phyloP scores from a whole-genome alignment of 2,797 vertebrate species.

The Mycteria americana region DNA sequence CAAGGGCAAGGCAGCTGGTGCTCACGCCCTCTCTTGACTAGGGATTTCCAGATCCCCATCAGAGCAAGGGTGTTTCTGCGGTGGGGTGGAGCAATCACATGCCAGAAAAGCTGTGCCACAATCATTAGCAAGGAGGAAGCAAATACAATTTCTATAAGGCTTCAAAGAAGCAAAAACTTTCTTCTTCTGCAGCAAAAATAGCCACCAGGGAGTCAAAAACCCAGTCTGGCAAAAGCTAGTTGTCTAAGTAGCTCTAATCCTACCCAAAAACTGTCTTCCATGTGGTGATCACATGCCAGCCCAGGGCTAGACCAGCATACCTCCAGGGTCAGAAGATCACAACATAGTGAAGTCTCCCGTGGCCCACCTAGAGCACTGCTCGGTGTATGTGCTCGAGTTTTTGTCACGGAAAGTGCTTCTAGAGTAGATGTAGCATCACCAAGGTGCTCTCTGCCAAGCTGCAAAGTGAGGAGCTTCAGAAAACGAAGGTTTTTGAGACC shows the following conservation, averaged over 20 bases:
- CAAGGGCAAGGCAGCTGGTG: not conserved
- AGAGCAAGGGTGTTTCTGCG: not conserved
- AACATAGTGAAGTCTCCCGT: rapidly evolving
- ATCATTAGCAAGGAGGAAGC: constrained; percentile 11
- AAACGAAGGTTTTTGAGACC: not conserved
- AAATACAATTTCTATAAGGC: not conserved
- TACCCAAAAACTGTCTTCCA: not conserved
- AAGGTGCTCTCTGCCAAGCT: not conserved
- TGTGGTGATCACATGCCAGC: not conserved
- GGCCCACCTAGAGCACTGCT: not conserved
- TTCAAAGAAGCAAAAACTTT: not conserved
- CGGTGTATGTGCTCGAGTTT: not conserved
- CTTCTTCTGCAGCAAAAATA: not conserved
- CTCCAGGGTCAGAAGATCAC: not conserved
- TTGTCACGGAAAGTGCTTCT: not conserved
- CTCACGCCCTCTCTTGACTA: not conserved
- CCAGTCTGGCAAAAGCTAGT: not conserved
- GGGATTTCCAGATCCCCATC: not conserved
- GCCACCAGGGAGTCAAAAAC: not conserved
- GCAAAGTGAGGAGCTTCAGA: not conserved
- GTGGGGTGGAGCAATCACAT: not conserved
- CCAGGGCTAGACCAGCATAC: not conserved
- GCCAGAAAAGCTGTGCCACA: not conserved
- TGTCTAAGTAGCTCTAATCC: not conserved
- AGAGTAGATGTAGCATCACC: not conserved